Evolutionary conservation across 2,888 invertebrate genomes (phyloP), one percentile per base, ranked within the genome.

Genomic region (Drosophila demipolita): DNA sequence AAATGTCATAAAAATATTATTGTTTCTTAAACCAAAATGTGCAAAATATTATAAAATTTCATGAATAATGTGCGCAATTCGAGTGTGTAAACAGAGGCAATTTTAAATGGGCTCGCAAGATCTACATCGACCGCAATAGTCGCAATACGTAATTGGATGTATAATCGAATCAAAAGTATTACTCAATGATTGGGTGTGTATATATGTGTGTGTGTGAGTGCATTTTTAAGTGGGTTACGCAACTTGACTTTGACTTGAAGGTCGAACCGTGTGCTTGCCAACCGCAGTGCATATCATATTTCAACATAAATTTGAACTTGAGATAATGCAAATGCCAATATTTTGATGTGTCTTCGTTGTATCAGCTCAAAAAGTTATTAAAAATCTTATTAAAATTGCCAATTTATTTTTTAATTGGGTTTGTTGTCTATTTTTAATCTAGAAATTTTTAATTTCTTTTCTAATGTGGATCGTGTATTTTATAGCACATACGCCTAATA

Each of bases 181-280:
- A 54, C 15, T 49, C 42, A 62, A 45, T 49, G 26, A 59, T 59
- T 67, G 23, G 3, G 42, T 50, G 12, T 32, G 23, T 29, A 23
- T 4, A 26, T 5, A 40, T 17, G 15, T 66, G 26, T 6, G 40
- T 57, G 20, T 38, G 12, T 33, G 42, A 17, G 3, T 45, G 7
- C 3, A 7, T 20, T 12, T 42, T 52, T 66, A 87, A 79, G 58
- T 87, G 67, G 87, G 87, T 70, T 80, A 75, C 50, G 52, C 49
- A 50, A 58, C 61, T 75, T 87, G 85, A 85, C 85, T 64, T 80
- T 85, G 88, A 71, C 75, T 75, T 82, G 64, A 68, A 82, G 80
- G 85, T 82, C 64, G 55, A 26, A 32, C 52, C 40, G 36, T 36
- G 20, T 58, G n/a, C 48, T 49, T 73, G 57, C 42, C 60, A 59